Conservation (phyloP, 2,113 vertebrate species). For the Carassius auratus region DNA sequence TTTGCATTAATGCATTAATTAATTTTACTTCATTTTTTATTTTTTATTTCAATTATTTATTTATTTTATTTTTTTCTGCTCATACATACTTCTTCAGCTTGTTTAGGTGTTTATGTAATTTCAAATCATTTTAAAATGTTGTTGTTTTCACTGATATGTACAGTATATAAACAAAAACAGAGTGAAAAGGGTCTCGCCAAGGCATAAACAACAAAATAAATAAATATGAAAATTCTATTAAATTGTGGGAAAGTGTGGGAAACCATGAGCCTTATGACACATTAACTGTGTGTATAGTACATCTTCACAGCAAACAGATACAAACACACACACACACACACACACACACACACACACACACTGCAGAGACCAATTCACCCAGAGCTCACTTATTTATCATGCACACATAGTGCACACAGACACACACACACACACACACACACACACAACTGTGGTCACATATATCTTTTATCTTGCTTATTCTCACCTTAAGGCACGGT, state of each 20-base stretch:
- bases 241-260: slow-evolving; percentile 25
- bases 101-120: neutral
- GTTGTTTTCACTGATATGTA: neutral
- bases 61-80: neutral
- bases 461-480: slow-evolving; percentile 26
- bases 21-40: neutral
- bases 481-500: neutral
- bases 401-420: neutral
- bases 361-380: slow-evolving; percentile 10
- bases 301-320: neutral
- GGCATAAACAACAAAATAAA: slow-evolving; percentile 2
- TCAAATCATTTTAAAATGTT: neutral
- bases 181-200: neutral
- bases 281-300: neutral
- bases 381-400: slow-evolving; percentile 20
- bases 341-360: neutral
- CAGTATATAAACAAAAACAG: neutral
- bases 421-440: neutral
- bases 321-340: neutral
- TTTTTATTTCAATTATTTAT: neutral
- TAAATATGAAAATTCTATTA: neutral
- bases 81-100: neutral
- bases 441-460: neutral
- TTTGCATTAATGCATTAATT: neutral
- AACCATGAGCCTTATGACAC: neutral